Conservation (phyloP, 2,113 vertebrate genomes). For the Zosterops pallidus region DNA sequence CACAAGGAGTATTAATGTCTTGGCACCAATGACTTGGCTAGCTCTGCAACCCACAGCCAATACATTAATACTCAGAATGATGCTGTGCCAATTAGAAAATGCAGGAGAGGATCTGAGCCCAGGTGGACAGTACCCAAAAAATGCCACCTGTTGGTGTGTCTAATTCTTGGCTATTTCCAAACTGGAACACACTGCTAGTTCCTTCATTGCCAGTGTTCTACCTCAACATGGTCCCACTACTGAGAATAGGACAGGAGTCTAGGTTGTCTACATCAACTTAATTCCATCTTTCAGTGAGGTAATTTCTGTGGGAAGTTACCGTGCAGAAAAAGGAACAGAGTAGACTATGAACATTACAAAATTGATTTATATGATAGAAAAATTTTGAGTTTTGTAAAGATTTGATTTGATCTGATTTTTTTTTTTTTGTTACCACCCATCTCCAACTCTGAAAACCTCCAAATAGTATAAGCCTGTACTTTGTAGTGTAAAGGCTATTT, state of each 20-base stretch:
- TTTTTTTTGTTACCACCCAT: neutral
- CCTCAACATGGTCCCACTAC: neutral
- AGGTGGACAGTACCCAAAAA: neutral
- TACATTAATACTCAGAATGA: neutral
- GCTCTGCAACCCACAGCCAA: neutral
- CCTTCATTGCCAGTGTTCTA: neutral
- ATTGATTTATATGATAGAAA: neutral
- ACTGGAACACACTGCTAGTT: neutral
- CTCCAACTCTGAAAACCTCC: neutral
- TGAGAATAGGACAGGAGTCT: neutral
- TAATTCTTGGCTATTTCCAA: neutral
- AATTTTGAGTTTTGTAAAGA: neutral
- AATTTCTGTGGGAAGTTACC: neutral
- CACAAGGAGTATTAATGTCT: neutral
- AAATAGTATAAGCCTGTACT: neutral
- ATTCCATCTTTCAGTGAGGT: neutral
- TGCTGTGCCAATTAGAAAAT: conserved; percentile 19
- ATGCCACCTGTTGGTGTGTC: neutral
- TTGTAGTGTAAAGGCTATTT: neutral
- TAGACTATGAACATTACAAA: accelerated
- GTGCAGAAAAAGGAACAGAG: neutral
- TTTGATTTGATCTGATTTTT: neutral
- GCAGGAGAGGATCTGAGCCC: neutral
- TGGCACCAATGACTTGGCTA: neutral
- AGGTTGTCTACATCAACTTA: neutral